These are phyloP conservation scores for Drosophila tsacasi DNA, from an alignment of 1,140 invertebrate genomes.

Conservation along the genomic window DNA sequence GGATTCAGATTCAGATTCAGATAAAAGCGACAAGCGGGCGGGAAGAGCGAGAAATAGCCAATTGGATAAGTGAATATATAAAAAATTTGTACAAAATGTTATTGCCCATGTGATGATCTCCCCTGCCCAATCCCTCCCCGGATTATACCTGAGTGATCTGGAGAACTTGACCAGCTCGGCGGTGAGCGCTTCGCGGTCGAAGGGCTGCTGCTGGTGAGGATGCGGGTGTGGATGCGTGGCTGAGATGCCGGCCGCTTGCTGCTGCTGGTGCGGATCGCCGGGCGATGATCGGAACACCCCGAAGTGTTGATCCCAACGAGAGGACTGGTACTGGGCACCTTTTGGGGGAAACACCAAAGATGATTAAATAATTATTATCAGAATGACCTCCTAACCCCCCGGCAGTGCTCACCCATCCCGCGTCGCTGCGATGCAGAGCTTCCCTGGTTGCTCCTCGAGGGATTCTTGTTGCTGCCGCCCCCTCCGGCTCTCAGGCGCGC, in stretches of 20 bases:
- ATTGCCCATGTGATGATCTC: constrained; percentile 21
- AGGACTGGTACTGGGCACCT: constrained; percentile 86
- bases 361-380: too few species aligned
- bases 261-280: constrained; percentile 78
- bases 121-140: neutral
- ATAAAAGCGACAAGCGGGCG: constrained; percentile 28
- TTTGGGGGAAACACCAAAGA: neutral
- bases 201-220: constrained; percentile 68
- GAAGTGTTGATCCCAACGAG: constrained; percentile 88
- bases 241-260: constrained; percentile 37
- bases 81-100: constrained; percentile 1
- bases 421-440: constrained; percentile 80
- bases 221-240: constrained; percentile 21
- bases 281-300: constrained; percentile 88
- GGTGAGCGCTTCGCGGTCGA: constrained; percentile 88
- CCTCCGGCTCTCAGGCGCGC: constrained; percentile 88
- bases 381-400: too few species aligned
- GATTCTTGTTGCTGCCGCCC: constrained; percentile 79
- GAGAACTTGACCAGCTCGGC: constrained; percentile 90
- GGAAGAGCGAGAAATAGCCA: constrained; percentile 43
- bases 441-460: constrained; percentile 83
- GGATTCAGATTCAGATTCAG: constrained; percentile 4
- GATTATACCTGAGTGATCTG: constrained; percentile 86
- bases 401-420: constrained; percentile 82
- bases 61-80: constrained; percentile 34